Base-by-base conservation (phyloP, 2,113 vertebrate genomes). In the Epinephelus moara region DNA sequence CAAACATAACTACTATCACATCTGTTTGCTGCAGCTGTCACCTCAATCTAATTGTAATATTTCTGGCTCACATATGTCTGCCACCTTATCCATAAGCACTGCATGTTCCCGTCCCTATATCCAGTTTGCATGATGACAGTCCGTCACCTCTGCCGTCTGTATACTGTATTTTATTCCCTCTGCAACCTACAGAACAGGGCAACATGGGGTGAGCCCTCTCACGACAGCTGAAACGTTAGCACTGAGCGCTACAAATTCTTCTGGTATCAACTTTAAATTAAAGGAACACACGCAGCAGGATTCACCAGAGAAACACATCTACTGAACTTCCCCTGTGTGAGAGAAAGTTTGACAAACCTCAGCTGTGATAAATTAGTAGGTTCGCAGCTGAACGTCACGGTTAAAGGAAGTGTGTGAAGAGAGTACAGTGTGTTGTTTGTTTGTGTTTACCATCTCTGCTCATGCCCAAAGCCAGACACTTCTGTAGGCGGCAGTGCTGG, bases 391-490 rank as follows among this genome's bases (percentile, higher is more conserved):
- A 61, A 59, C 23, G 23, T 49, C 11, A 59, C 8, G 53, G 37
- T 64, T 45, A 61, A 45, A 61, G 42, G n/a, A 57, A 49, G 19
- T 33, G 12, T 47, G 33, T 52, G 15, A 30, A 81, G 37, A 49
- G 18, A 15, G 17, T 18, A 17, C 14, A 70, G 14, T 33, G 45
- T 1, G 9, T 57, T 23, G 21, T 25, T 23, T 61, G n/a, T 67
- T 5, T 94, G 27, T 61, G n/a, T 94, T 96, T 95, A 98, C 97
- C 97, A 0, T 98, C 97, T 63, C 97, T 95, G 89, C 97, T 98
- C 97, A 98, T 98, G 90, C 97, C 97, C 78, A 98, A 92, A 0
- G 95, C 95, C 90, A 96, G 88, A 92, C 96, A 98, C 89, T 96
- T 97, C 92, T 97, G 96, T 71, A 96, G 91, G 52, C 96, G 96